Percentiles rank a stretch among this genome's conserved stretches.
Evolutionary conservation across 1,140 invertebrate genomes (phyloP).

Genomic region (Euschistus heros): DNA sequence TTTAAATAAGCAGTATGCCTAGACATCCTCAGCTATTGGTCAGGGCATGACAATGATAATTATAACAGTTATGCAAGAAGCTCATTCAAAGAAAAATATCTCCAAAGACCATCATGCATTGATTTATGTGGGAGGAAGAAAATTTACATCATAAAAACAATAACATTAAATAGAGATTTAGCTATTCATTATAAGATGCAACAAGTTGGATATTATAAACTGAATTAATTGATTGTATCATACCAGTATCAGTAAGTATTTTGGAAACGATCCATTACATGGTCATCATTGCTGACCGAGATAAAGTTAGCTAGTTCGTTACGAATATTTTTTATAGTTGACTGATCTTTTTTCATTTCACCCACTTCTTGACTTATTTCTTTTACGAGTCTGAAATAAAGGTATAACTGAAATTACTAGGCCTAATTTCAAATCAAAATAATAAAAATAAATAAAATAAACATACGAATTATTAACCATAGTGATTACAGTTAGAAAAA

Average conservation of each 20-base stretch:
- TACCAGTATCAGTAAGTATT: no score
- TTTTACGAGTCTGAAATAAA: conserved; percentile 19
- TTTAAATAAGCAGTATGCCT: no score
- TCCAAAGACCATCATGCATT: no score
- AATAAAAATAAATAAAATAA: background rate
- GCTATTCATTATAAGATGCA: no score
- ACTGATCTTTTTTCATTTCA: conserved; percentile 23
- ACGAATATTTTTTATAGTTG: conserved; percentile 1
- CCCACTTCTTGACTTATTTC: conserved; percentile 20
- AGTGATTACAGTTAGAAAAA: background rate
- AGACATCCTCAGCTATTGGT: no score
- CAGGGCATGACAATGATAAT: no score
- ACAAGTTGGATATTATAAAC: background rate
- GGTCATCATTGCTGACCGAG: background rate
- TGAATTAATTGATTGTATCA: no score
- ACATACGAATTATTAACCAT: background rate
- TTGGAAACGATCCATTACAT: background rate
- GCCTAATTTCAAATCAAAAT: background rate
- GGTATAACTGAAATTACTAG: background rate
- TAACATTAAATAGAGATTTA: no score
- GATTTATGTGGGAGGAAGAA: no score
- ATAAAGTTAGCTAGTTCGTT: conserved; percentile 5
- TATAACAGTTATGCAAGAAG: no score
- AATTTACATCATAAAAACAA: no score
- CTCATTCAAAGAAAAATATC: no score